Conservation (phyloP, 2,797 vertebrate genomes). For the Menidia menidia region DNA sequence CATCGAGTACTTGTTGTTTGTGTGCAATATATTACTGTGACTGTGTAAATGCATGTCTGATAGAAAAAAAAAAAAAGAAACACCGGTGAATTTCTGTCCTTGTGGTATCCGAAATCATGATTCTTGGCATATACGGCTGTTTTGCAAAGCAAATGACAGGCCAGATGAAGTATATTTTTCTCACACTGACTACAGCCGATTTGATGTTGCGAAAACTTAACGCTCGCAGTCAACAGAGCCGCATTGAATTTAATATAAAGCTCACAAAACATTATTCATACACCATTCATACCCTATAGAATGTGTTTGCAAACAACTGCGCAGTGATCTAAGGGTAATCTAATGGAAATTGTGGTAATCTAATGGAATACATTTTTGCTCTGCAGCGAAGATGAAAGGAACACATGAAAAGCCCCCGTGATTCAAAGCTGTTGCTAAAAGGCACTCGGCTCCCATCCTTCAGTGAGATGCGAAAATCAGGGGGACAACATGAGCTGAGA, state of each 20-base stretch:
- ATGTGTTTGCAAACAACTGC: slow-evolving; percentile 36
- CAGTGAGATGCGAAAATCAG: slow-evolving; percentile 45
- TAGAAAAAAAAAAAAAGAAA: not conserved
- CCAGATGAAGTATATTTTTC: not conserved
- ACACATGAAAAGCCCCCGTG: slow-evolving; percentile 57
- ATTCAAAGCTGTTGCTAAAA: slow-evolving; percentile 58
- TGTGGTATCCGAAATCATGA: not conserved
- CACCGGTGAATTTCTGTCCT: not conserved
- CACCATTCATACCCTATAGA: slow-evolving; percentile 38
- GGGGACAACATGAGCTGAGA: slow-evolving; percentile 29
- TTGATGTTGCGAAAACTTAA: slow-evolving; percentile 10
- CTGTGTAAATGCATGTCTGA: not conserved
- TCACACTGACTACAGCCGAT: slow-evolving; percentile 11
- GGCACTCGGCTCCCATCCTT: slow-evolving; percentile 53
- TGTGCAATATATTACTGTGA: not conserved
- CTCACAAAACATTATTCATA: slow-evolving; percentile 34
- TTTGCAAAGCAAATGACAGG: slow-evolving; percentile 11
- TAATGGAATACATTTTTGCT: slow-evolving; percentile 69
- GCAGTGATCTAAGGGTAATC: slow-evolving; percentile 54
- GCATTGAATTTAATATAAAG: slow-evolving; percentile 32
- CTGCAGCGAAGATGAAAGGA: slow-evolving; percentile 69
- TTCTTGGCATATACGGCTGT: not conserved
- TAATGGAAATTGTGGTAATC: slow-evolving; percentile 63
- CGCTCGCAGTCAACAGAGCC: slow-evolving; percentile 24
- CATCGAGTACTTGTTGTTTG: not conserved